Evolutionary conservation across 2,888 invertebrate genomes (phyloP), one percentile per base, ranked within the genome.

Genomic region (Synanthedon vespiformis): DNA sequence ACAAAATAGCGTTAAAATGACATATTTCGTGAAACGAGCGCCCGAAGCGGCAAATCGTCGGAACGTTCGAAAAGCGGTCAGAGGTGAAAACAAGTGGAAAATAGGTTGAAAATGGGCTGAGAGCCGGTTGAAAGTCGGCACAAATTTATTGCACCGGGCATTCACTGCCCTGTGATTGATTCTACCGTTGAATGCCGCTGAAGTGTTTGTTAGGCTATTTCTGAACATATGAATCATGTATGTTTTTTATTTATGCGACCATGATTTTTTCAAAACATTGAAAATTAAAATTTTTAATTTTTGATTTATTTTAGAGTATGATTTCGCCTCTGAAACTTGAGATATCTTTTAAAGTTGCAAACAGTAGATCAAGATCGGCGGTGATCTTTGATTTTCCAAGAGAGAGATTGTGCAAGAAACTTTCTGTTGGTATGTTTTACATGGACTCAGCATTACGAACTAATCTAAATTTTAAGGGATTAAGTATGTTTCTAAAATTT

Each of bases 71-170:
- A 58, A 63, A 64, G 63, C 64, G 64, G 59, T 61, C 63, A 58
- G 71, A 79, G 80, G 81, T 81, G 82, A 77, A 81, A 78, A 77
- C 74, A 71, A 70, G 70, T 74, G 80, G 80, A 79, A 81, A 81
- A 81, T 78, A 71, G 72, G 61, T 62, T 50, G 63, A 70, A 67
- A 67, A 67, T 34, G 34, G 8, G 34, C 34, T 34, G 34, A 34
- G 34, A 34, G 34, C 34, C 63, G 67, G 48, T 22, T 49, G 63
- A 70, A 67, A 67, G 53, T 11, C 50, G n/a, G 44, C 58, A 57
- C 62, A 65, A 61, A 80, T 80, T 80, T 80, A 81, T 79, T 68
- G 76, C 75, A 57, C 55, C 50, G 54, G 54, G 68, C 68, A 65
- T 74, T 70, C 44, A 50, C 50, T 51, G 60, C 57, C 59, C 58